phyloP scores from a whole-genome alignment of 2,797 vertebrate genomes.

The Takifugu rubripes region DNA sequence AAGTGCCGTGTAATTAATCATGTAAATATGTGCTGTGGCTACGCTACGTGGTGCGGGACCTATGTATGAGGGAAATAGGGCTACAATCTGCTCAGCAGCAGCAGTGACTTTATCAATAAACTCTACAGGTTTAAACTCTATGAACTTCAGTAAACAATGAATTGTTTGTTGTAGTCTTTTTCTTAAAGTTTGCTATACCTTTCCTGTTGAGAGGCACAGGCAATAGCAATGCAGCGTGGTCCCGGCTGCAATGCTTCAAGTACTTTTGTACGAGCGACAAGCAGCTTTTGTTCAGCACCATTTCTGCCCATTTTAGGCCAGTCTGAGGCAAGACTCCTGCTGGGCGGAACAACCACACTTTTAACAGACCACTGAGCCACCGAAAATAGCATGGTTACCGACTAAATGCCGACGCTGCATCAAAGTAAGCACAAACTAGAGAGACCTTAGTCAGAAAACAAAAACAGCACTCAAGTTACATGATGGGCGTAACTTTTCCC shows the following conservation, averaged over 20 bases:
- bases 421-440: constrained; percentile 68
- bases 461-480: constrained; percentile 62
- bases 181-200: constrained; percentile 77
- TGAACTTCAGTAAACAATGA: constrained; percentile 58
- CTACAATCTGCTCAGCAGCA: constrained; percentile 54
- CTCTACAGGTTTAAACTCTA: constrained; percentile 48
- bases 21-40: constrained; percentile 45
- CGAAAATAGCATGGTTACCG: constrained; percentile 75
- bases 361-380: constrained; percentile 77
- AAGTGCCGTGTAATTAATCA: constrained; percentile 51
- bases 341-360: constrained; percentile 81
- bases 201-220: constrained; percentile 79
- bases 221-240: constrained; percentile 76
- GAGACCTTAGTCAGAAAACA: constrained; percentile 66
- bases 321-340: constrained; percentile 79
- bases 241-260: constrained; percentile 76
- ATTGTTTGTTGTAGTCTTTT: constrained; percentile 64
- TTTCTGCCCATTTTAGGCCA: constrained; percentile 82
- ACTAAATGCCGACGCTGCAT: constrained; percentile 66
- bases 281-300: constrained; percentile 79
- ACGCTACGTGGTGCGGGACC: constrained; percentile 52
- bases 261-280: constrained; percentile 79
- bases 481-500: constrained; percentile 42
- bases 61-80: constrained; percentile 44
- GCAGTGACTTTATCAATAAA: constrained; percentile 51